These are phyloP conservation scores for Xiphias gladius DNA, from an alignment of 2,113 vertebrate genomes.

Conservation along the genomic window DNA sequence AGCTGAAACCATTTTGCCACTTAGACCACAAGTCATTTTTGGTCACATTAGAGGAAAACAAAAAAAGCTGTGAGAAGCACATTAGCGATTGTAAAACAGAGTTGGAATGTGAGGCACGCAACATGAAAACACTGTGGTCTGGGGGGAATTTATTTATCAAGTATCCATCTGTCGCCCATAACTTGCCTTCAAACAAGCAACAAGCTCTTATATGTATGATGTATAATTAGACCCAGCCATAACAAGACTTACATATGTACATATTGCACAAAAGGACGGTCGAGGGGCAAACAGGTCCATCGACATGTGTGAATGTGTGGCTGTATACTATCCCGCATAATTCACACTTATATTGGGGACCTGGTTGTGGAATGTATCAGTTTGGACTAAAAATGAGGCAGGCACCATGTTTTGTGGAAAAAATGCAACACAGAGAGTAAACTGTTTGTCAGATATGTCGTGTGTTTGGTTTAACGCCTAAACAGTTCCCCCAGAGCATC, in stretches of 20 bases:
- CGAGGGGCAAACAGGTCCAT: background rate
- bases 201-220: constrained; percentile 61
- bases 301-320: background rate
- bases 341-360: constrained; percentile 52
- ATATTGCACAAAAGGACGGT: background rate
- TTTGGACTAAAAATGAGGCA: constrained; percentile 67
- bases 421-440: constrained; percentile 79
- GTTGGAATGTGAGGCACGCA: constrained; percentile 79
- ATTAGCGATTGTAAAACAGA: constrained; percentile 82
- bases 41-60: constrained; percentile 76
- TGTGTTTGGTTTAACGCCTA: constrained; percentile 86
- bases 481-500: constrained; percentile 81
- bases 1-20: constrained; percentile 68
- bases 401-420: constrained; percentile 73
- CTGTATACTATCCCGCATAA: constrained; percentile 21
- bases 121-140: constrained; percentile 83
- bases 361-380: constrained; percentile 68
- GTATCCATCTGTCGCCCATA: constrained; percentile 80
- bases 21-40: constrained; percentile 73
- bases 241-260: constrained; percentile 19
- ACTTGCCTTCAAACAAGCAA: constrained; percentile 70
- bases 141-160: constrained; percentile 80
- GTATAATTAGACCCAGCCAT: constrained; percentile 76
- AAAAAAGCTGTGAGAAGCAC: constrained; percentile 77
- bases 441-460: constrained; percentile 84